phyloP scores from a whole-genome alignment of 2,888 invertebrate species.

The Bursaphelenchus okinawaensis region DNA sequence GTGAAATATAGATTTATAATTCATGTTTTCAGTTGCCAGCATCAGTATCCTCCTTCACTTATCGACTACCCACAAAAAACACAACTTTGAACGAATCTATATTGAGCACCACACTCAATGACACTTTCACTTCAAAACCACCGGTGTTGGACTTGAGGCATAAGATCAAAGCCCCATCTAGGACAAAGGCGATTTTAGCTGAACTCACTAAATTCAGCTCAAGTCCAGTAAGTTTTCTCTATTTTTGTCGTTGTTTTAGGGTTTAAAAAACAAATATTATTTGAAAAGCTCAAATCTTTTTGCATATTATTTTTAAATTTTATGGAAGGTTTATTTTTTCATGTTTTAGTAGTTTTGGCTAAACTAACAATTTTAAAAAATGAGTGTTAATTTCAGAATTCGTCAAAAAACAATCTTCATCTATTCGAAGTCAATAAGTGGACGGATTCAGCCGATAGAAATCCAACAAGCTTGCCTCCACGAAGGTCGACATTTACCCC shows the following conservation, averaged over 20 bases:
- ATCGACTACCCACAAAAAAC: background rate
- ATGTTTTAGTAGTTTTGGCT: too few species aligned
- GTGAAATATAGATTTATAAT: too few species aligned
- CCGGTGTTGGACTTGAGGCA: background rate
- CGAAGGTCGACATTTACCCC: conserved; percentile 26
- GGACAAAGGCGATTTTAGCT: background rate
- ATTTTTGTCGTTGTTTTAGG: background rate
- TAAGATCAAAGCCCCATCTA: background rate
- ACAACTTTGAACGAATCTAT: background rate
- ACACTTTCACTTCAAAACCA: background rate
- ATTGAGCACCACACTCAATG: background rate
- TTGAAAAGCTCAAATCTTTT: too few species aligned
- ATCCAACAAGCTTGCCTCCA: conserved; percentile 15
- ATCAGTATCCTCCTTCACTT: background rate
- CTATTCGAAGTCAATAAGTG: conserved; percentile 3
- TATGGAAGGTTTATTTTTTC: too few species aligned
- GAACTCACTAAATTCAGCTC: background rate
- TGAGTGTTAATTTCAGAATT: background rate
- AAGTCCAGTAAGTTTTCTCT: background rate
- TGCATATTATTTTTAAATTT: too few species aligned
- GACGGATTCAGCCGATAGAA: conserved; percentile 15
- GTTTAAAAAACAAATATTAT: background rate
- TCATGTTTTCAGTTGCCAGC: background rate
- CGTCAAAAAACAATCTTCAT: background rate
- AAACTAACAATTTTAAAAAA: background rate